Conservation (phyloP, 2,888 invertebrate genomes). For the Griposia aprilina region DNA sequence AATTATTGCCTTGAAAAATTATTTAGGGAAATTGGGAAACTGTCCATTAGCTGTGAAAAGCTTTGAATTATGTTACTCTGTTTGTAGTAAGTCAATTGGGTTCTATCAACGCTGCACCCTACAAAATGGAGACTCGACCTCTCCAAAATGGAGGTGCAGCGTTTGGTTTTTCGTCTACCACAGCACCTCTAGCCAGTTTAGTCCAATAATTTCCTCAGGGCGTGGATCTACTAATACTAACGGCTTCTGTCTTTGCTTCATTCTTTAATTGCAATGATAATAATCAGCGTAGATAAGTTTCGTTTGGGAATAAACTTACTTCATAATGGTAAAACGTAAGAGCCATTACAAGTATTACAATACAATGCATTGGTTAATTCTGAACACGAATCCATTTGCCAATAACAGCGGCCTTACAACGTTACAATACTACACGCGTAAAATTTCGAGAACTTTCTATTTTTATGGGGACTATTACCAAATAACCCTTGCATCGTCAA, state of each 20-base stretch:
- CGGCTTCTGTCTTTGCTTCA: background rate
- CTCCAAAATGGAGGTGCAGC: too few relatives aligned
- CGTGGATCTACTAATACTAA: constrained; percentile 1
- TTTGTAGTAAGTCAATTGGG: too few relatives aligned
- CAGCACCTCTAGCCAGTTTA: background rate
- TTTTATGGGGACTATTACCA: constrained; percentile 25
- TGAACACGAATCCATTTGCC: constrained; percentile 50
- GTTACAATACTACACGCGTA: constrained; percentile 30
- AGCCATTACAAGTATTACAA: constrained; percentile 53
- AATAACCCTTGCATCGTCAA: constrained; percentile 10
- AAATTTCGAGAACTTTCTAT: constrained; percentile 54
- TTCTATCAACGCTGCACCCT: background rate
- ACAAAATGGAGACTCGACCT: background rate
- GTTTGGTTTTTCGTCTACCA: background rate
- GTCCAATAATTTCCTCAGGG: background rate
- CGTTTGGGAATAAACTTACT: constrained; percentile 42
- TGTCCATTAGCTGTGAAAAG: too few relatives aligned
- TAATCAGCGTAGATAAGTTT: constrained; percentile 7
- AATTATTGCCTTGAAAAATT: background rate
- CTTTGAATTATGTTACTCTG: background rate
- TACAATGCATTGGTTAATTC: constrained; percentile 60
- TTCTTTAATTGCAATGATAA: constrained; percentile 21
- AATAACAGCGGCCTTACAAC: constrained; percentile 47
- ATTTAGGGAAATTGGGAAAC: background rate
- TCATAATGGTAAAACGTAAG: constrained; percentile 46